Percentiles rank a stretch among this genome's conserved stretches.
These are phyloP conservation scores for Bubalus kerabau DNA, from an alignment of 2,113 vertebrate genomes.

Conservation along the genomic window DNA sequence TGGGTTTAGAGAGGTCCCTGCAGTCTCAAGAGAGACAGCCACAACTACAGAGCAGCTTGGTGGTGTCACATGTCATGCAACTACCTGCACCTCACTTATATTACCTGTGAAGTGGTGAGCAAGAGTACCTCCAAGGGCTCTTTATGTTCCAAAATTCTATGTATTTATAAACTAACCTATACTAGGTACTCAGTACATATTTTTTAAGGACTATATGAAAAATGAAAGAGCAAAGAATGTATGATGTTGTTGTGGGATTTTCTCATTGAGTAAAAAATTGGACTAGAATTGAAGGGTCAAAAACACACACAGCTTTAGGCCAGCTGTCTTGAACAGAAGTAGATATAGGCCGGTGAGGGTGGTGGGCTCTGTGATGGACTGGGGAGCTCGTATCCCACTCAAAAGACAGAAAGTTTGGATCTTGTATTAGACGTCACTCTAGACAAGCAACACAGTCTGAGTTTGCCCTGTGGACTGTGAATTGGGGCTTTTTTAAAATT, in stretches of 20 bases:
- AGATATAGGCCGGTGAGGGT: background rate
- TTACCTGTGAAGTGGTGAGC: background rate
- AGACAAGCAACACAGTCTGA: background rate
- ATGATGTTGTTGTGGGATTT: background rate
- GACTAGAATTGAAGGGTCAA: background rate
- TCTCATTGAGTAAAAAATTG: background rate
- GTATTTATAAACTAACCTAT: background rate
- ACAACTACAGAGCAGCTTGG: background rate
- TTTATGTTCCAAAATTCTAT: background rate
- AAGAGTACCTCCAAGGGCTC: background rate
- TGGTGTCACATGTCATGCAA: background rate
- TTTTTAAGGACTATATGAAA: background rate
- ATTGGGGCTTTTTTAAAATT: background rate
- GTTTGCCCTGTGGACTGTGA: background rate
- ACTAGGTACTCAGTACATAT: background rate
- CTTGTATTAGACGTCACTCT: background rate
- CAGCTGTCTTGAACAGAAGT: background rate
- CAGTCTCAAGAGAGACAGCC: background rate
- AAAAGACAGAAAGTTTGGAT: background rate
- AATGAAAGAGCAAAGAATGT: background rate
- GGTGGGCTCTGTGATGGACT: background rate
- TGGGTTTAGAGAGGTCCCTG: background rate
- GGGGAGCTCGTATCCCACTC: background rate
- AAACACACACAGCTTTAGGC: background rate
- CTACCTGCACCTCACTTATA: background rate